phyloP scores from a whole-genome alignment of 2,113 vertebrate genomes.

The Vidua macroura region DNA sequence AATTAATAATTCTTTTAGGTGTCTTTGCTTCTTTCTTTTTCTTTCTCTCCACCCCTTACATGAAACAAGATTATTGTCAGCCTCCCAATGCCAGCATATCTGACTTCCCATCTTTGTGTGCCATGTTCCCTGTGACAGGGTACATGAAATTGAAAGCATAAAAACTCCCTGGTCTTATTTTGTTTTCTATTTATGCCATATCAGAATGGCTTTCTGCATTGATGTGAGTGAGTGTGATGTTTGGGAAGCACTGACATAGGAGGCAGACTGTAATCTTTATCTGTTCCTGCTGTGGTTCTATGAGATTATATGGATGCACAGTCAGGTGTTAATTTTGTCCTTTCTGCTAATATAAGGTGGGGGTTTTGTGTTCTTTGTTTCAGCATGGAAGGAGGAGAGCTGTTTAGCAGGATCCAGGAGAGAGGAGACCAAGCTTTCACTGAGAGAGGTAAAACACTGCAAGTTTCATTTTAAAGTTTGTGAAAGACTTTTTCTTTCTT shows the following conservation, averaged over 20 bases:
- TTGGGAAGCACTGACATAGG: background rate
- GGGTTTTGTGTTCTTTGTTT: slow-evolving; percentile 35
- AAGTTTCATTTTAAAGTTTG: background rate
- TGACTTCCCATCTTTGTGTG: background rate
- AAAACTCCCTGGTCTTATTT: background rate
- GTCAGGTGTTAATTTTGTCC: background rate
- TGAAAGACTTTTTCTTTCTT: background rate
- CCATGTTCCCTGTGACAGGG: background rate
- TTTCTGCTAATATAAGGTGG: background rate
- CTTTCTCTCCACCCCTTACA: background rate
- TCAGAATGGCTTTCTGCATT: background rate
- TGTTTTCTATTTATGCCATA: background rate
- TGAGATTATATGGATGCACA: background rate
- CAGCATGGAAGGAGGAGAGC: slow-evolving; percentile 98
- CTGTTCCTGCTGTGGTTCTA: background rate
- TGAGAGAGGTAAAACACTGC: slow-evolving; percentile 85
- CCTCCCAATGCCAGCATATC: background rate
- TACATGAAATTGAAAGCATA: background rate
- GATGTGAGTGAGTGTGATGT: background rate
- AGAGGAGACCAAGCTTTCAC: slow-evolving; percentile 98
- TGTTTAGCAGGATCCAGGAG: slow-evolving; percentile 95
- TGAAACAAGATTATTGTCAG: background rate
- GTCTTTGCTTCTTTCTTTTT: background rate
- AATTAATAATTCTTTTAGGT: background rate
- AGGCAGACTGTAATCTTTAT: background rate